These are phyloP conservation scores for Halcyon malimbica DNA, from an alignment of 2,113 vertebrate genomes.

Conservation along the genomic window DNA sequence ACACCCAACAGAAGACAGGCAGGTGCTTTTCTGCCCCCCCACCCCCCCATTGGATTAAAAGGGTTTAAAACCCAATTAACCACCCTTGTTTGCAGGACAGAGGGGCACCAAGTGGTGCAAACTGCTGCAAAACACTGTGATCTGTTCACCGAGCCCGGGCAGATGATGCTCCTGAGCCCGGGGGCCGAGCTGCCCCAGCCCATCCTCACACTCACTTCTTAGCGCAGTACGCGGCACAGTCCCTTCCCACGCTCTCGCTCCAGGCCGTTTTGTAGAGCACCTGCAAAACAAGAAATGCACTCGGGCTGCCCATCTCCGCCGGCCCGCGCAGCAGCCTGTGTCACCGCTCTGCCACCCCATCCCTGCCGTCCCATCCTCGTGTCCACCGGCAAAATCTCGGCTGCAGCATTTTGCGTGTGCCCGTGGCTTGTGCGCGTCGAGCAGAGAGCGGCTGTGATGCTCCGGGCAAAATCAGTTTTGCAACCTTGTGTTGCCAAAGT, in stretches of 20 bases:
- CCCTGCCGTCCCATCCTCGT: fast-evolving
- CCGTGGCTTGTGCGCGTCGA: not conserved
- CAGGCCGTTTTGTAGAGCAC: constrained; percentile 96
- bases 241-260: constrained; percentile 91
- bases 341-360: not conserved
- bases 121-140: not conserved
- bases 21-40: fast-evolving
- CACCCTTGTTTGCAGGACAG: not conserved
- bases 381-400: not conserved
- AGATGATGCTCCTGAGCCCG: fast-evolving
- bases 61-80: not conserved
- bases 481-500: fast-evolving
- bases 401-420: fast-evolving
- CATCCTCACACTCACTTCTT: constrained; percentile 83
- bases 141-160: fast-evolving
- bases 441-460: not conserved
- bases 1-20: fast-evolving
- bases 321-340: not conserved
- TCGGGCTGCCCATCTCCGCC: not conserved
- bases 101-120: not conserved
- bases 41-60: not conserved
- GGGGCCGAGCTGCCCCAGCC: not conserved
- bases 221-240: constrained; percentile 90
- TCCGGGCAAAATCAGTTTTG: not conserved
- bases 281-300: constrained; percentile 50